A percentile compares a stretch with the other conserved stretches of the same genome.
phyloP scores from a whole-genome alignment of 2,113 vertebrate genomes.

The Elaphurus davidianus region DNA sequence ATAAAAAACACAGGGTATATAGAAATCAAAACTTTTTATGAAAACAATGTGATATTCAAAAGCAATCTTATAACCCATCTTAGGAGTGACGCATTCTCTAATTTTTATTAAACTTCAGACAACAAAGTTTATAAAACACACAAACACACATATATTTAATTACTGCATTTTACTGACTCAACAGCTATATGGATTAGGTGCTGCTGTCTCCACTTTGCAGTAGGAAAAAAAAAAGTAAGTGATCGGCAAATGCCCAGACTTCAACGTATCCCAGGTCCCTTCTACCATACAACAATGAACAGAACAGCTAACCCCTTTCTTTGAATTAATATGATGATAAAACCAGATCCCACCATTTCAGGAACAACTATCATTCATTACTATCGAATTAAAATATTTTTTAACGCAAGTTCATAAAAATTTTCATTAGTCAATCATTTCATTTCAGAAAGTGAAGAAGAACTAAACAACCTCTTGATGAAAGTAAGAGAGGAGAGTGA shows the following conservation, averaged over 20 bases:
- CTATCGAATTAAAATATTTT: conserved; percentile 18
- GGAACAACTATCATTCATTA: neutral
- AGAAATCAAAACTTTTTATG: conserved; percentile 12
- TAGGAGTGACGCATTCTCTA: neutral
- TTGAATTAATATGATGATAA: neutral
- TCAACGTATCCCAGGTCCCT: neutral
- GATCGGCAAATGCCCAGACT: neutral
- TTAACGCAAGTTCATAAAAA: neutral
- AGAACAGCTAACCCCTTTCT: neutral
- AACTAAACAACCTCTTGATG: neutral
- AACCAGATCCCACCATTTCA: neutral
- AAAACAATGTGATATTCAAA: neutral
- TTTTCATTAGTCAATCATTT: neutral
- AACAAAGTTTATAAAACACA: neutral
- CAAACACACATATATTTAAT: neutral
- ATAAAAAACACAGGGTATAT: neutral
- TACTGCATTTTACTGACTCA: neutral
- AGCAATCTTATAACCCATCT: neutral
- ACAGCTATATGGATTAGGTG: neutral
- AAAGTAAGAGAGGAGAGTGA: neutral
- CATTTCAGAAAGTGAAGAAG: neutral
- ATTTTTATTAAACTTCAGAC: conserved; percentile 36
- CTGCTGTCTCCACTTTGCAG: neutral
- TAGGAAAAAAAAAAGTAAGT: neutral
- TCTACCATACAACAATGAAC: neutral